phyloP scores from a whole-genome alignment of 1,140 invertebrate species.

The Portunus trituberculatus region DNA sequence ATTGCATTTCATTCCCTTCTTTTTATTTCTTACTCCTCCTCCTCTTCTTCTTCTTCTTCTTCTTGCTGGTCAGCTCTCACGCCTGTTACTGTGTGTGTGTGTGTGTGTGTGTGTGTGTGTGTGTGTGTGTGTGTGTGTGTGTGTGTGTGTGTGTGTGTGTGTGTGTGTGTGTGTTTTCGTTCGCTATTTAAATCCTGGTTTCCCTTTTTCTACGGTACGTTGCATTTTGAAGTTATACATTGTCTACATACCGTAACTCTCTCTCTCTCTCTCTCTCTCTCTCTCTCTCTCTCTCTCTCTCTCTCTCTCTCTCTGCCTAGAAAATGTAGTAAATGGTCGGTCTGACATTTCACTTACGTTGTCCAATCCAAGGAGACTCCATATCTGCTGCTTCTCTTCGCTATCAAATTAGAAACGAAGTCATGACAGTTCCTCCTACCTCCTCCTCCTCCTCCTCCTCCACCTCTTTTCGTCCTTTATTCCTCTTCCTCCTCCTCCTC shows the following conservation, averaged over 20 bases:
- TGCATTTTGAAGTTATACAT: neutral
- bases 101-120: conserved; percentile 34
- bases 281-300: conserved; percentile 62
- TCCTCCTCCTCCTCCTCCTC: neutral
- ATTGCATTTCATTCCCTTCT: neutral
- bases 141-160: neutral
- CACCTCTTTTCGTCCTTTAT: neutral
- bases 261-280: conserved; percentile 62
- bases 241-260: neutral
- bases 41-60: neutral
- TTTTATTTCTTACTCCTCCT: neutral
- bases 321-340: neutral
- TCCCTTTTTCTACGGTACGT: neutral
- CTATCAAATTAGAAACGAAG: conserved; percentile 23
- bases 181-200: neutral
- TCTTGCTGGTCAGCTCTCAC: neutral
- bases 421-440: conserved; percentile 9
- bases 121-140: conserved; percentile 32
- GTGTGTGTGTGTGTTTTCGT: neutral
- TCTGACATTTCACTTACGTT: conserved; percentile 5
- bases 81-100: conserved; percentile 25
- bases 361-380: neutral
- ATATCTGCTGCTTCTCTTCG: conserved; percentile 10
- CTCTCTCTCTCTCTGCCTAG: conserved; percentile 52
- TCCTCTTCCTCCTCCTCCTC: neutral